Conservation (phyloP, 2,797 vertebrate species). For the Oreochromis mossambicus region DNA sequence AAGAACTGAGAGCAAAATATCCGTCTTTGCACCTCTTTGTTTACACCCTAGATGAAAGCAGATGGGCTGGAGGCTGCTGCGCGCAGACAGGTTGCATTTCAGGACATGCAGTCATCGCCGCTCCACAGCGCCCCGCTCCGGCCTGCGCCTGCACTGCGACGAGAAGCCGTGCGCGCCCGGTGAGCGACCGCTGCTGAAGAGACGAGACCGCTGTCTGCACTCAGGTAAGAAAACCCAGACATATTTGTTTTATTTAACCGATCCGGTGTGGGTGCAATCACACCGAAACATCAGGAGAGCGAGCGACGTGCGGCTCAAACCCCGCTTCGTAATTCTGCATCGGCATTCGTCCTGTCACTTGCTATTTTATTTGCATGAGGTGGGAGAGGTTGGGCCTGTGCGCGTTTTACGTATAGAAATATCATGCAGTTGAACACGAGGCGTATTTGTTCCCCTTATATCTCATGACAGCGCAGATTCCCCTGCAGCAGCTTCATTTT, state of each 20-base stretch:
- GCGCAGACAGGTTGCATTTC: conserved; percentile 45
- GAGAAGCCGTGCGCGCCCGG: conserved; percentile 56
- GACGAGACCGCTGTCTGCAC: conserved; percentile 73
- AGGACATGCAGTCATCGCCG: background rate
- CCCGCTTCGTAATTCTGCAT: conserved; percentile 44
- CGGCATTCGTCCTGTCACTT: conserved; percentile 56
- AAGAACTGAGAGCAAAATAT: background rate
- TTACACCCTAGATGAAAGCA: background rate
- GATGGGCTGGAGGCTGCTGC: background rate
- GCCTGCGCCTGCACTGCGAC: conserved; percentile 41
- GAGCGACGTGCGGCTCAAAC: background rate
- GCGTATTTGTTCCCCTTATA: background rate
- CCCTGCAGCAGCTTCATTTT: background rate
- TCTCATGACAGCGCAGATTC: background rate
- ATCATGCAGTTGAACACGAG: background rate
- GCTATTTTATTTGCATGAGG: conserved; percentile 39
- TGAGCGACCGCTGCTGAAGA: conserved; percentile 76
- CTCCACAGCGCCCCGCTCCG: conserved; percentile 64
- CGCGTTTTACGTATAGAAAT: conserved; percentile 30
- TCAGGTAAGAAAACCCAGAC: conserved; percentile 70
- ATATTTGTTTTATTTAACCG: background rate
- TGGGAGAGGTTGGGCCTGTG: conserved; percentile 72
- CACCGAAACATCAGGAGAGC: background rate
- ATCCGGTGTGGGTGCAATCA: background rate
- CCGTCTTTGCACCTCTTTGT: background rate